Evolutionary conservation across 2,888 invertebrate species (phyloP).

Genomic region (Poecilus cupreus): DNA sequence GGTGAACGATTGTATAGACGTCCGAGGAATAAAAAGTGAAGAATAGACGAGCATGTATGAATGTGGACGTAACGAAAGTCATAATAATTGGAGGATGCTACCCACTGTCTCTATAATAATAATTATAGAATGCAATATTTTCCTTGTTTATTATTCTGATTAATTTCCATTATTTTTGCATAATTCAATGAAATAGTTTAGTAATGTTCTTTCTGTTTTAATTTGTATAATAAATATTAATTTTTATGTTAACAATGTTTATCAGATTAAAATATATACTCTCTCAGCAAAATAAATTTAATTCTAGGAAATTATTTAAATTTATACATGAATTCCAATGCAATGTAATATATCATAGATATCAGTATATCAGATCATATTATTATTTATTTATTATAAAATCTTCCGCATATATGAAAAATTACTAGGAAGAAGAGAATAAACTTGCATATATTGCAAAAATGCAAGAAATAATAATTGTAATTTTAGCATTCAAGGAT

Average conservation of each 20-base stretch:
- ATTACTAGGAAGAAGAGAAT: background rate
- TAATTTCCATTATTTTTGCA: too few relatives aligned
- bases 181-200: background rate
- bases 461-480: background rate
- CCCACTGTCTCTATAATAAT: too few relatives aligned
- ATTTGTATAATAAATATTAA: constrained; percentile 20
- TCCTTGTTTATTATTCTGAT: too few relatives aligned
- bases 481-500: background rate
- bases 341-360: background rate
- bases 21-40: too few relatives aligned
- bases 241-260: background rate
- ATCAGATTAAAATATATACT: background rate
- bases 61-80: too few relatives aligned
- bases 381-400: constrained; percentile 20
- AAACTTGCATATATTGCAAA: background rate
- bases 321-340: constrained; percentile 13
- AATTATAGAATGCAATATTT: too few relatives aligned
- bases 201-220: background rate
- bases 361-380: background rate
- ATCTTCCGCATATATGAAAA: constrained; percentile 23
- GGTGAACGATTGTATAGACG: too few relatives aligned
- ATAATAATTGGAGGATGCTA: too few relatives aligned
- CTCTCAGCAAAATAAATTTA: background rate
- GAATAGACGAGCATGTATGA: too few relatives aligned
- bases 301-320: background rate